These are phyloP conservation scores for Micrastur ruficollis DNA, from an alignment of 2,797 vertebrate genomes.

Conservation along the genomic window DNA sequence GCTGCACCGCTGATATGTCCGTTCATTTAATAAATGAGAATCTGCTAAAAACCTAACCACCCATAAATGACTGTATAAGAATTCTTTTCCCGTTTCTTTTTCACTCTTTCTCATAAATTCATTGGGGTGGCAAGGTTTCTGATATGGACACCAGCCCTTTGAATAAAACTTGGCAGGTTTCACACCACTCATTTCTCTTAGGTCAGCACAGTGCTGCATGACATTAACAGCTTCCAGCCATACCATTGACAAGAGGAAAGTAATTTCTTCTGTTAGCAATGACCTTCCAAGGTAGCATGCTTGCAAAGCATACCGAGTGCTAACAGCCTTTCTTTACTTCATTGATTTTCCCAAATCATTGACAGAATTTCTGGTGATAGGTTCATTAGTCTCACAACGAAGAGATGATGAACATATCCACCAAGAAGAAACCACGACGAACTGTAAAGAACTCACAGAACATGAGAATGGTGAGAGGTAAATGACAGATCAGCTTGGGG, in stretches of 20 bases:
- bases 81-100: neutral
- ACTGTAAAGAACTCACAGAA: neutral
- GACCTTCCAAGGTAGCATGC: neutral
- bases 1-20: fast-evolving
- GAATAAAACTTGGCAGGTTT: neutral
- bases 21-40: neutral
- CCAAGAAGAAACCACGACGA: neutral
- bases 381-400: neutral
- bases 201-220: neutral
- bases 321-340: neutral
- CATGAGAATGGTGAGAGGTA: neutral
- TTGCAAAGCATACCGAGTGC: neutral
- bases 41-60: neutral
- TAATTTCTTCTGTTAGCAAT: neutral
- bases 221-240: neutral
- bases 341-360: neutral
- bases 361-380: neutral
- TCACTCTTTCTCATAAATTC: neutral
- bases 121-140: neutral
- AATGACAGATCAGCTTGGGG: neutral
- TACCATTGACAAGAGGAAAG: neutral
- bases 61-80: neutral
- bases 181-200: neutral
- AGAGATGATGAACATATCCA: neutral
- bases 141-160: neutral